Base-by-base conservation (phyloP, 2,888 invertebrate species). In the Chrysolina haemoptera region DNA sequence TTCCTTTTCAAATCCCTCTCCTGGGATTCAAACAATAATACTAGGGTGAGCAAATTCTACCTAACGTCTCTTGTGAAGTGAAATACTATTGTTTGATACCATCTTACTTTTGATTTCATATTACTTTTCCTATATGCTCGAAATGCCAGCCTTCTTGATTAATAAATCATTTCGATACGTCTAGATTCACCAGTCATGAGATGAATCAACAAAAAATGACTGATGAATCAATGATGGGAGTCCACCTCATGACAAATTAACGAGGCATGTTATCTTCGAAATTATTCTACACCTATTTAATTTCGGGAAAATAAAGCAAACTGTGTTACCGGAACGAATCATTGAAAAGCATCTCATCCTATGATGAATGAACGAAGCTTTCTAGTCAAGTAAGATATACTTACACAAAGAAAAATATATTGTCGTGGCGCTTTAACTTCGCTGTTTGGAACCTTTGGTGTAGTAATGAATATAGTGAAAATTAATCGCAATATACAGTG, bases 191-290 rank as follows among this genome's bases (percentile, higher is more conserved):
- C 48, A 65, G 70, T 73, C 69, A 73, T 59, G 69, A 48, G 65
- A 65, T 62, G 64, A 69, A 62, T 73, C 70, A 66, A 73, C 73
- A 73, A 16, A 50, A 46, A 59, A 41, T 12, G 70, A 73, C 66
- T 73, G 73, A 73, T 73, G 43, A 73, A 73, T 73, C 70, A 70
- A 73, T 73, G 69, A 70, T 66, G 40, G 62, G 48, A 50, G 70
- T 62, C 69, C 66, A 50, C 68, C 70, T 70, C 73, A 62, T 65
- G 70, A 70, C 69, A 70, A 73, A 73, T 73, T 73, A 73, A 73
- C 68, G 65, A 73, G 69, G 66, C 73, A 62, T 70, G 73, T 70
- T 65, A 73, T 73, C 68, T 73, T 62, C 20, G 62, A 59, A 73
- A 73, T 73, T 68, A 68, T 50, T 11, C 59, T 22, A 27, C 59